phyloP scores from a whole-genome alignment of 2,113 vertebrate species.

The Amblyornis subalaris region DNA sequence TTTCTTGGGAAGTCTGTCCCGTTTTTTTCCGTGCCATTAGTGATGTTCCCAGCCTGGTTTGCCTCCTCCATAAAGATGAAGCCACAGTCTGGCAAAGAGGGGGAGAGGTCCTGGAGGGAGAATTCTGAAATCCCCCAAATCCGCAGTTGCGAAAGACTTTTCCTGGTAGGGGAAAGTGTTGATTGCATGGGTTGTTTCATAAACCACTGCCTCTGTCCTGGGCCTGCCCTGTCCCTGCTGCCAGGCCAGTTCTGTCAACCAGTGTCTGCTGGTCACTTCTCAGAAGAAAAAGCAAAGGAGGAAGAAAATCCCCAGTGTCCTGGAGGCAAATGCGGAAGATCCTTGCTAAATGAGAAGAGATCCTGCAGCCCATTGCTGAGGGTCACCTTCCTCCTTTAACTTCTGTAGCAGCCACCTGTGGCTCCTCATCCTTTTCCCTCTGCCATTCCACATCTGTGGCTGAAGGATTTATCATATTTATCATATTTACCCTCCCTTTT shows the following conservation, averaged over 20 bases:
- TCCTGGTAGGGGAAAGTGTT: background rate
- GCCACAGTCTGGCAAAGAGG: background rate
- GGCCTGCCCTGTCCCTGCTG: background rate
- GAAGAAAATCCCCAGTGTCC: background rate
- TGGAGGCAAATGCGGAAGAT: background rate
- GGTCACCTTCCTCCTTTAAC: background rate
- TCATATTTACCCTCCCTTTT: background rate
- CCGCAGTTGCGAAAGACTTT: background rate
- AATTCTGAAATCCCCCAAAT: background rate
- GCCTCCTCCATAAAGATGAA: background rate
- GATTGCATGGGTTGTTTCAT: background rate
- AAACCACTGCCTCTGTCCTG: background rate
- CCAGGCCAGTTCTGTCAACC: background rate
- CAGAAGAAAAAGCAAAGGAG: no score
- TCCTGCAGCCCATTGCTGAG: background rate
- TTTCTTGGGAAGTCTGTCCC: background rate
- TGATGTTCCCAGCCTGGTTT: background rate
- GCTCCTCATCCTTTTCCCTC: background rate
- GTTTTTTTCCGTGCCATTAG: background rate
- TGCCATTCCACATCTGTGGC: background rate
- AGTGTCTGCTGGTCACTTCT: background rate
- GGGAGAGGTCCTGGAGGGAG: background rate
- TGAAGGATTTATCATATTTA: background rate
- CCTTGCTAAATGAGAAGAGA: background rate
- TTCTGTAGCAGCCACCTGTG: background rate